Conservation (phyloP, 2,888 invertebrate species). For the Epistrophe grossulariae region DNA sequence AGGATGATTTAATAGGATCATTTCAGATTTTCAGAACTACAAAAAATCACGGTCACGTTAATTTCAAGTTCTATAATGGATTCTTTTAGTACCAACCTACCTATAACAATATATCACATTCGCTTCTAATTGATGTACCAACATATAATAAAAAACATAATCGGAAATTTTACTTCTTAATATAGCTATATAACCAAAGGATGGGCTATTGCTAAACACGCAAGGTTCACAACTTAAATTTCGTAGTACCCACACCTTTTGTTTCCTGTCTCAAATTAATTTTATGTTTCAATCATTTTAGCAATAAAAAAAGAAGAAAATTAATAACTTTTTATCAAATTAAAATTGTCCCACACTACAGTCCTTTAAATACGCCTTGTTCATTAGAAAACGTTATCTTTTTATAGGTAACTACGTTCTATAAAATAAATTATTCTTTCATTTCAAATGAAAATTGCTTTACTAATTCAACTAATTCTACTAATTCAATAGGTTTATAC, state of each 20-base stretch:
- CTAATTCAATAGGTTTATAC: neutral
- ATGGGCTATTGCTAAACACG: neutral
- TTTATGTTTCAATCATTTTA: neutral
- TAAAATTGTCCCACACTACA: neutral
- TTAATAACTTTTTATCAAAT: neutral
- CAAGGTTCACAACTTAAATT: neutral
- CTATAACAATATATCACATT: neutral
- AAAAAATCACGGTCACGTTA: no score
- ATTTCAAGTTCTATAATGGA: no score
- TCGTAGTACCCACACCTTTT: neutral
- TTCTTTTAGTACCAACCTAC: neutral
- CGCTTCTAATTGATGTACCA: neutral
- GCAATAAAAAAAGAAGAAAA: neutral
- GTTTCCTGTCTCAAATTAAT: neutral
- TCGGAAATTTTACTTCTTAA: neutral
- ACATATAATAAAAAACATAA: neutral
- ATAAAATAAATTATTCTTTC: neutral
- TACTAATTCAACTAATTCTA: neutral
- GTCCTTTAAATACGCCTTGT: neutral
- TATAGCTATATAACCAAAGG: neutral
- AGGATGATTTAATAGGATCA: no score
- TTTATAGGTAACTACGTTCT: neutral
- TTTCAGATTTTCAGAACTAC: no score
- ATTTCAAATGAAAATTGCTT: conserved; percentile 5
- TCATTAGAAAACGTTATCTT: conserved; percentile 11